Evolutionary conservation across 2,888 invertebrate species (phyloP), one percentile per base, ranked within the genome.

Genomic region (Cyclophora punctaria): DNA sequence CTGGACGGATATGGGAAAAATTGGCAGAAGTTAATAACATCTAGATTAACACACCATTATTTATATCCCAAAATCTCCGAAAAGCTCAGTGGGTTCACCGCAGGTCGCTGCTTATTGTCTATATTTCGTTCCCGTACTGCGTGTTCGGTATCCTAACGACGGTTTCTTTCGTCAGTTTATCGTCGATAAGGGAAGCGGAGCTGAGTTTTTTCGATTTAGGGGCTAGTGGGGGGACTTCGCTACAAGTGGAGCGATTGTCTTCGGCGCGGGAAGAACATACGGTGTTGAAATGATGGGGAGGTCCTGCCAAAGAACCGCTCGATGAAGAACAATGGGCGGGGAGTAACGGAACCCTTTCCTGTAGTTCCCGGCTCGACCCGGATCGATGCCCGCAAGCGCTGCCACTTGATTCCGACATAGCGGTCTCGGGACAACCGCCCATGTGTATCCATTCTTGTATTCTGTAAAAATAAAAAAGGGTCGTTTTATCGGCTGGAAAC

Each of bases 311-410:
- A 1, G 88, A 88, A 34, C 89, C 87, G 53, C 83, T 89, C 7
- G 89, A 89, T 0, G 88, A 80, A 2, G 86, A 85, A 56, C 83
- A 84, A 55, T 86, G 84, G 2, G 87, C 80, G 0, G 85, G 84
- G 6, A 89, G 64, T 2, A 89, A 67, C 0, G 89, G 89, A 0
- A 78, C 82, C 49, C 87, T 67, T 57, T 89, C 89, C 46, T 83
- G 83, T 1, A 81, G 63, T 45, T 84, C 86, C 41, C 82, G 70
- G 3, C 62, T 68, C 4, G 86, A 83, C 3, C 75, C 70, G 0
- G 79, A 70, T 40, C 78, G 66, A 55, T 80, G 81, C 2, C 72
- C 74, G 57, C 83, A 83, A 7, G 63, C 63, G 56, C 73, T 73
- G 58, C 76, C 76, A 53, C 79, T 78, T 6, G 78, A 69, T n/a